phyloP scores from a whole-genome alignment of 1,140 invertebrate genomes.

The Drosophila ogumai region DNA sequence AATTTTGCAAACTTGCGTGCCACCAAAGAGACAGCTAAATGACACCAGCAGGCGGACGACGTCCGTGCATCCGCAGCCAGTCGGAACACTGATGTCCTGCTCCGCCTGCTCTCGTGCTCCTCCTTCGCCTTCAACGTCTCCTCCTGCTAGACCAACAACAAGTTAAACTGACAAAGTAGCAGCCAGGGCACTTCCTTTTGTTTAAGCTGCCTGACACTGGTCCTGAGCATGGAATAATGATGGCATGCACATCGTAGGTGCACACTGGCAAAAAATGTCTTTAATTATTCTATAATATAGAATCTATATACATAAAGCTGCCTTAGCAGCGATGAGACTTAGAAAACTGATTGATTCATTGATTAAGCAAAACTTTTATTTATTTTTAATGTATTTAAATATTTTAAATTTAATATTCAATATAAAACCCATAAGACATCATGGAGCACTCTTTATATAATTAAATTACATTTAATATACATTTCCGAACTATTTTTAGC shows the following conservation, averaged over 20 bases:
- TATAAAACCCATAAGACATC: background rate
- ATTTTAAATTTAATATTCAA: too few species aligned
- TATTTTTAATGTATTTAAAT: too few species aligned
- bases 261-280: background rate
- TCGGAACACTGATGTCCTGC: slow-evolving; percentile 49
- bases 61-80: slow-evolving; percentile 71
- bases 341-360: too few species aligned
- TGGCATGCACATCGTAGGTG: slow-evolving; percentile 35
- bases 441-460: background rate
- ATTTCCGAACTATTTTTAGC: background rate
- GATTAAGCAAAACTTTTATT: too few species aligned
- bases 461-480: background rate
- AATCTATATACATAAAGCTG: too few species aligned
- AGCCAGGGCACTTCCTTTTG: slow-evolving; percentile 79
- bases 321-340: too few species aligned
- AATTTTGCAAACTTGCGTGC: slow-evolving; percentile 82
- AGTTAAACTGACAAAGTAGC: slow-evolving; percentile 80
- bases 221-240: slow-evolving; percentile 60
- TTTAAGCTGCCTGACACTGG: slow-evolving; percentile 77
- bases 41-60: slow-evolving; percentile 53
- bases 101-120: background rate
- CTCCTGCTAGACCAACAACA: slow-evolving; percentile 39
- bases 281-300: too few species aligned
- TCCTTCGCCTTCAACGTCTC: background rate
- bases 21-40: slow-evolving; percentile 68